Percentiles rank a stretch among this genome's conserved stretches.
These are phyloP conservation scores for Anagyrus pseudococci DNA, from an alignment of 2,888 invertebrate species.

Conservation along the genomic window DNA sequence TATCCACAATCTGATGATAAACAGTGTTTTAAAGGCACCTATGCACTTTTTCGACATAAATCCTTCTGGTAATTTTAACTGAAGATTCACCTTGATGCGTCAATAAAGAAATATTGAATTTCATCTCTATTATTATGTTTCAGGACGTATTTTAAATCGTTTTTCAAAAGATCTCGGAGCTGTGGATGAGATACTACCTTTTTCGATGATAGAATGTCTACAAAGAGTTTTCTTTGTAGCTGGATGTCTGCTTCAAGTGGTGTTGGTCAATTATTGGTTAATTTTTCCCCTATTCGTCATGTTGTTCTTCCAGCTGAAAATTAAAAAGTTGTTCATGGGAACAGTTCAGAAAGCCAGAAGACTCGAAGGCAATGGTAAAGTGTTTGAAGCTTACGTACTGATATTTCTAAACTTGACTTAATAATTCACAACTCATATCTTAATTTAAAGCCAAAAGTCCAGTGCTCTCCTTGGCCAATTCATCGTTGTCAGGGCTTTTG, in stretches of 20 bases:
- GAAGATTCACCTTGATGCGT: neutral
- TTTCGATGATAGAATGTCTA: conserved; percentile 70
- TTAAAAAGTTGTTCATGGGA: conserved; percentile 72
- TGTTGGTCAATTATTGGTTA: conserved; percentile 74
- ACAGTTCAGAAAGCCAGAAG: conserved; percentile 78
- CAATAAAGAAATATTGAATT: neutral
- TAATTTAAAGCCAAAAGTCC: conserved; percentile 71
- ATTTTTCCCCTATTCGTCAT: conserved; percentile 69
- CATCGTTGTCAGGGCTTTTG: conserved; percentile 83
- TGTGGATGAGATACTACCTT: conserved; percentile 77
- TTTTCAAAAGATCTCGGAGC: conserved; percentile 86
- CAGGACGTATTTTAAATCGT: conserved; percentile 78
- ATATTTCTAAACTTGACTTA: too few relatives aligned
- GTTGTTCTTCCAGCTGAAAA: conserved; percentile 69
- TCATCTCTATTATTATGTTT: neutral
- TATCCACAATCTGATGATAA: conserved; percentile 81
- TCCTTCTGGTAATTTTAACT: conserved; percentile 70
- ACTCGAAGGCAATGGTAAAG: conserved; percentile 64
- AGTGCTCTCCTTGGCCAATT: conserved; percentile 87
- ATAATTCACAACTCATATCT: neutral
- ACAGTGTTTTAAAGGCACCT: conserved; percentile 74
- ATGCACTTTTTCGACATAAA: conserved; percentile 86
- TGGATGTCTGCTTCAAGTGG: conserved; percentile 75
- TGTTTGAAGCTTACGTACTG: neutral
- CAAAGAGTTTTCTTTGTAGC: conserved; percentile 73